Base-by-base conservation (phyloP, 2,797 vertebrate genomes). In the Zalophus californianus region DNA sequence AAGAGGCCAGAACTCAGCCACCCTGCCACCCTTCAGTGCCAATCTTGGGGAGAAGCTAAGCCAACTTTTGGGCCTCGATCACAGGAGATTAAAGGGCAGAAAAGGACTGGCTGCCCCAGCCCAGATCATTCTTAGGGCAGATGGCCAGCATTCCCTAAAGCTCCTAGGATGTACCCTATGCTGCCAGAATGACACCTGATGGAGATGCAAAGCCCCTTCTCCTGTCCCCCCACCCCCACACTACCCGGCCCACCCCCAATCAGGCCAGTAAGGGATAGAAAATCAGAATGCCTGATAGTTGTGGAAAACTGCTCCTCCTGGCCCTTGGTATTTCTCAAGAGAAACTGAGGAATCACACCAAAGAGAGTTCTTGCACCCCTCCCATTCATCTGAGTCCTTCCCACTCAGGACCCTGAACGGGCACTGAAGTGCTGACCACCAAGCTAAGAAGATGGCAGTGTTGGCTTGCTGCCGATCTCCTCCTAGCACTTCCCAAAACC, bases 31-130 rank as follows among this genome's bases (percentile, higher is more conserved):
- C 60, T 73, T 96, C 60, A 73, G 41, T 35, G 44, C 66, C 48
- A 94, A 48, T 23, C 86, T 91, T 27, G 66, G 48, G 48, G 27
- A 92, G 11, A 86, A 84, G 52, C 75, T 84, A 91, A 95, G 72
- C 58, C 54, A 90, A 56, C 35, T 25, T 82, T 62, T 90, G 35
- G 58, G n/a, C 70, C 44, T 88, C 66, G 27, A 8, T 54, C 79
- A 60, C 38, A 75, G 80, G 35, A 85, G 52, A 90, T 54, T 50
- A 92, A 96, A 94, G 92, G 68, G 68, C 41, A 92, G 23, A 54
- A 70, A 87, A 75, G 7, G 20, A 20, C 85, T 90, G 18, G 52
- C 79, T 89, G 58, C 38, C n/a, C 52, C 66, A 70, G 80, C 41
- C 75, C 41, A 80, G 29, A 58, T 20, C 27, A 83, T 23, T 87